Percentiles rank a stretch among this genome's conserved stretches.
Conservation (phyloP, 2,797 vertebrate species). For the Pangasius larnaudii region DNA sequence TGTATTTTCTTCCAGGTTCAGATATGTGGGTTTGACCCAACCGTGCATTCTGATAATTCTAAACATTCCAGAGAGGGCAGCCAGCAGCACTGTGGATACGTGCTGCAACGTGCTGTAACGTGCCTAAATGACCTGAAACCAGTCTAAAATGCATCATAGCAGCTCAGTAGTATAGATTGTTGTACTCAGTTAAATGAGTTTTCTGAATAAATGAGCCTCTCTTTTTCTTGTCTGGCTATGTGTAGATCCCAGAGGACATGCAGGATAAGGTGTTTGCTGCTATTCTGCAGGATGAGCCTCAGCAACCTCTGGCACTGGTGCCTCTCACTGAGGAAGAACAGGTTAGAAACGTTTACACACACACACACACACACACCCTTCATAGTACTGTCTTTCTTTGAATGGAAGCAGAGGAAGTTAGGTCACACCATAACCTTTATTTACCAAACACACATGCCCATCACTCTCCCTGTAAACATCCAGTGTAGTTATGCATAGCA, state of each 20-base stretch:
- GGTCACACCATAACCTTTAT: neutral
- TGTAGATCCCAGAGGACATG: slow-evolving; percentile 89
- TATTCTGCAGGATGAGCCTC: slow-evolving; percentile 90
- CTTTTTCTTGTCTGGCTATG: slow-evolving; percentile 6
- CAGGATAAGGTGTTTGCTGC: slow-evolving; percentile 92
- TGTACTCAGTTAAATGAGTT: neutral
- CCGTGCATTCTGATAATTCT: neutral
- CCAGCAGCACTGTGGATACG: neutral
- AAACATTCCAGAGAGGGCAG: neutral
- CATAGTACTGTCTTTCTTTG: slow-evolving; percentile 7
- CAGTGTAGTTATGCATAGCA: too few relatives aligned
- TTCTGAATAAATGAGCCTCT: neutral
- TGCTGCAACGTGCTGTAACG: neutral
- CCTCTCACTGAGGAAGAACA: slow-evolving; percentile 94
- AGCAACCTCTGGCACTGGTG: slow-evolving; percentile 88
- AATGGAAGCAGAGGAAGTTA: neutral
- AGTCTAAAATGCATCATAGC: neutral
- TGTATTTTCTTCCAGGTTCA: neutral
- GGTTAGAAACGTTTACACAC: slow-evolving; percentile 67
- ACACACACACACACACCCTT: slow-evolving; percentile 32
- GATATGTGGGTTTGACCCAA: slow-evolving; percentile 3
- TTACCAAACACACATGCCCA: slow-evolving; percentile 8
- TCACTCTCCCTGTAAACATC: neutral
- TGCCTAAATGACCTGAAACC: neutral
- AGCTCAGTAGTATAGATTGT: neutral